Evolutionary conservation across 2,113 vertebrate genomes (phyloP).

Genomic region (Microtus pennsylvanicus): DNA sequence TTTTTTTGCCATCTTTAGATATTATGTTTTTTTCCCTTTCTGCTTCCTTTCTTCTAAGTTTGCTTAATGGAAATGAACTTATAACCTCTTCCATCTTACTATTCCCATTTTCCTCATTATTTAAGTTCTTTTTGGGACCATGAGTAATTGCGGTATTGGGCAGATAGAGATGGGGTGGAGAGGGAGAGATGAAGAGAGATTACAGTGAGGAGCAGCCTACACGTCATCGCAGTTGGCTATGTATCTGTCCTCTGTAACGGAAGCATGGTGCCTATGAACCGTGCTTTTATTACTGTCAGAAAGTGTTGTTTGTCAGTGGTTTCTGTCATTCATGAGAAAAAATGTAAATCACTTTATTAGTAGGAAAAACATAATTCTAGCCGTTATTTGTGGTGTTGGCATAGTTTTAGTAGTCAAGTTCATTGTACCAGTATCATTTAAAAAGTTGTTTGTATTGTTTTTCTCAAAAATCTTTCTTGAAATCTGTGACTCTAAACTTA

Average conservation of each 20-base stretch:
- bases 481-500: not conserved
- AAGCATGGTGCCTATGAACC: not conserved
- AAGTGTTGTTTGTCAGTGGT: not conserved
- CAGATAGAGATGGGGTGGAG: not conserved
- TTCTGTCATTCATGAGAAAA: not conserved
- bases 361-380: not conserved
- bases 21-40: not conserved
- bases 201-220: not conserved
- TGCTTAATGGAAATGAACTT: slow-evolving; percentile 50
- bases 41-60: not conserved
- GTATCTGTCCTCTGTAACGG: not conserved
- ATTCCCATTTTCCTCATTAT: not conserved
- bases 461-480: not conserved
- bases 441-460: not conserved
- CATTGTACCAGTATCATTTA: not conserved
- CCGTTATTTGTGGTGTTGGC: not conserved
- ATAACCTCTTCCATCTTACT: slow-evolving; percentile 6
- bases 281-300: not conserved
- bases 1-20: not conserved
- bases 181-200: too few relatives aligned
- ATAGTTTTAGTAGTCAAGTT: not conserved
- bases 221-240: not conserved
- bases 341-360: not conserved
- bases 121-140: not conserved
- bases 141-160: not conserved